A percentile compares a stretch with the other conserved stretches of the same genome.
Evolutionary conservation across 1,140 invertebrate genomes (phyloP).

Genomic region (Drosophila sucinea): DNA sequence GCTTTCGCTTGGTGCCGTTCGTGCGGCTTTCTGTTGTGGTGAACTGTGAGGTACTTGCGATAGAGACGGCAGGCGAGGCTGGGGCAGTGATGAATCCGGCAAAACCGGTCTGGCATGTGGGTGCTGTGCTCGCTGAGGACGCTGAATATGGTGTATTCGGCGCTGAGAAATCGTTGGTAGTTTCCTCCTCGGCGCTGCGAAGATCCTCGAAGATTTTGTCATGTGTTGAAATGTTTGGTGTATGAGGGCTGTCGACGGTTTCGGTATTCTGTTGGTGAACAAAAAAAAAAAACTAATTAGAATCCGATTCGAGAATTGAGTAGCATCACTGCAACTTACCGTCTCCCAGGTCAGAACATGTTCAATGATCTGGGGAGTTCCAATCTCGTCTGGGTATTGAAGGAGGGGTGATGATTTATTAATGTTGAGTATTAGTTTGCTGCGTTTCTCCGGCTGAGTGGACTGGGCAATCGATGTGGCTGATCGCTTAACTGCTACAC

Average conservation of each 20-base stretch:
- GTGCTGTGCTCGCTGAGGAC: constrained; percentile 35
- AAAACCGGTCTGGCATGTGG: constrained; percentile 59
- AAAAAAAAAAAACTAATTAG: constrained; percentile 14
- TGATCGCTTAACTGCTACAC: constrained; percentile 41
- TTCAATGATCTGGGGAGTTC: constrained; percentile 56
- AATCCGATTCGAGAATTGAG: too few relatives aligned
- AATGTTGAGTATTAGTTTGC: constrained; percentile 33
- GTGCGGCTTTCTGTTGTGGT: constrained; percentile 16
- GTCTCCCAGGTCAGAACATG: constrained; percentile 35
- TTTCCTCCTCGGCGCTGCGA: constrained; percentile 55
- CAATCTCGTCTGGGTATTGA: constrained; percentile 30
- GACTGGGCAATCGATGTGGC: constrained; percentile 38
- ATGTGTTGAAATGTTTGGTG: constrained; percentile 27
- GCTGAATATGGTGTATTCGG: constrained; percentile 66
- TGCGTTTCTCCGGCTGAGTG: constrained; percentile 50
- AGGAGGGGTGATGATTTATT: constrained; percentile 24
- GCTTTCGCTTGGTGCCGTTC: constrained; percentile 52
- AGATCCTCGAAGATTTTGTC: constrained; percentile 49
- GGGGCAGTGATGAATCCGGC: constrained; percentile 63
- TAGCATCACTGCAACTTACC: constrained; percentile 30
- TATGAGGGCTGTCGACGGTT: constrained; percentile 14
- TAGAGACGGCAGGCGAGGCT: constrained; percentile 63
- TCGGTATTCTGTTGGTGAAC: constrained; percentile 15
- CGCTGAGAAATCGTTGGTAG: constrained; percentile 56
- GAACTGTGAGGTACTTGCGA: constrained; percentile 61